Percentiles rank a stretch among this genome's conserved stretches.
Evolutionary conservation across 23 tunicate species (phyloP).

Genomic region (Ascidia mentula): DNA sequence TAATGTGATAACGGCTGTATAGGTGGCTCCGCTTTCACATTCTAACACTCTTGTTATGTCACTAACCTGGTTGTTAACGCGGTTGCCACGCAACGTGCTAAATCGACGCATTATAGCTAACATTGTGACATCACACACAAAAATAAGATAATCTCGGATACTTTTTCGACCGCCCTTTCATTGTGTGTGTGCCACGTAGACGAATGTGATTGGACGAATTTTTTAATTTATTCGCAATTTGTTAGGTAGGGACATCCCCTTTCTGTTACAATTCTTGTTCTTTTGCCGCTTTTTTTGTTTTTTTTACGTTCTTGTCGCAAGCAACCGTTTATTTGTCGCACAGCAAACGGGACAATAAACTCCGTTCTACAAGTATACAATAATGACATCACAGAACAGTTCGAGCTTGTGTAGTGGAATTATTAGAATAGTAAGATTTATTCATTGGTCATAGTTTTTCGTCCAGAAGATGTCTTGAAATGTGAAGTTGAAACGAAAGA

Average conservation of each 20-base stretch:
- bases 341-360: no score
- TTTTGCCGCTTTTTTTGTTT: neutral
- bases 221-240: neutral
- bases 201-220: neutral
- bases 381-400: no score
- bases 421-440: no score
- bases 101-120: neutral
- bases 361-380: no score
- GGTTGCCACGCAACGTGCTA: neutral
- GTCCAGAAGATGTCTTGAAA: no score
- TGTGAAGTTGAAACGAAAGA: no score
- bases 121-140: conserved; percentile 4
- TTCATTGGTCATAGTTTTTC: no score
- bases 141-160: neutral
- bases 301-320: neutral
- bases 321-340: no score
- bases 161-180: neutral
- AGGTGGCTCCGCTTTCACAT: neutral
- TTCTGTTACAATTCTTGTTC: neutral
- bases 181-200: neutral
- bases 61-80: neutral
- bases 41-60: neutral
- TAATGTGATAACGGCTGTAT: conserved; percentile 21
- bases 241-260: neutral
- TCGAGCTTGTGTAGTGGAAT: no score